Evolutionary conservation across 2,888 invertebrate genomes (phyloP).

Genomic region (Hemicrepidius hirtus): DNA sequence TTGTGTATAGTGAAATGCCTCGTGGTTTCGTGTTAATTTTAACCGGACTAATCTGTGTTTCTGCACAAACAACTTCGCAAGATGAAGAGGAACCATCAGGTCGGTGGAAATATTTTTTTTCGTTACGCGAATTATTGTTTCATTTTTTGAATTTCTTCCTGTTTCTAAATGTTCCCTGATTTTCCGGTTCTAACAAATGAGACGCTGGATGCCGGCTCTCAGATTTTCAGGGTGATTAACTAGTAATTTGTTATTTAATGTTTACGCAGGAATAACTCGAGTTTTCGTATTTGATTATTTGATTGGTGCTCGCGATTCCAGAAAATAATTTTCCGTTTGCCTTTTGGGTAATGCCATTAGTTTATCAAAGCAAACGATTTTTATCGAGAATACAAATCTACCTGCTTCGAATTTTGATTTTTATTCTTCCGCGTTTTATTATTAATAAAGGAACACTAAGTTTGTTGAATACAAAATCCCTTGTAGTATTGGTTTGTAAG

Average conservation of each 20-base stretch:
- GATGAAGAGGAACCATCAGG: constrained; percentile 62
- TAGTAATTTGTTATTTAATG: constrained; percentile 36
- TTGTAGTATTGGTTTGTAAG: no score
- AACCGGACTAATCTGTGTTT: constrained; percentile 55
- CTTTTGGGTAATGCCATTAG: constrained; percentile 30
- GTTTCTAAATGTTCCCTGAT: not conserved
- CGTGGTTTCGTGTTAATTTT: constrained; percentile 53
- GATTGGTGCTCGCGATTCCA: constrained; percentile 3
- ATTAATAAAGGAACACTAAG: no score
- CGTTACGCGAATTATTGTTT: not conserved
- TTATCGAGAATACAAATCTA: constrained; percentile 38
- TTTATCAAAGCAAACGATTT: constrained; percentile 39
- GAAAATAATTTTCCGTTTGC: constrained; percentile 39
- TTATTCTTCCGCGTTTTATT: not conserved
- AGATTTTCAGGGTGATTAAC: constrained; percentile 25
- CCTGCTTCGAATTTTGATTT: constrained; percentile 37
- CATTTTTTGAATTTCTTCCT: not conserved
- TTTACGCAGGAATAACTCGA: constrained; percentile 27
- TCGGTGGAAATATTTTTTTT: constrained; percentile 27
- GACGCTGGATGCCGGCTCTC: constrained; percentile 15
- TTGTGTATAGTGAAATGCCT: constrained; percentile 55
- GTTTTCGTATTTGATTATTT: constrained; percentile 29
- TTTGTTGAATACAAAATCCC: no score
- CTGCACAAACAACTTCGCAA: constrained; percentile 63
- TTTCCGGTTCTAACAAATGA: constrained; percentile 8